Evolutionary conservation across 1,140 invertebrate genomes (phyloP).

Genomic region (Scaptomyza hsui): DNA sequence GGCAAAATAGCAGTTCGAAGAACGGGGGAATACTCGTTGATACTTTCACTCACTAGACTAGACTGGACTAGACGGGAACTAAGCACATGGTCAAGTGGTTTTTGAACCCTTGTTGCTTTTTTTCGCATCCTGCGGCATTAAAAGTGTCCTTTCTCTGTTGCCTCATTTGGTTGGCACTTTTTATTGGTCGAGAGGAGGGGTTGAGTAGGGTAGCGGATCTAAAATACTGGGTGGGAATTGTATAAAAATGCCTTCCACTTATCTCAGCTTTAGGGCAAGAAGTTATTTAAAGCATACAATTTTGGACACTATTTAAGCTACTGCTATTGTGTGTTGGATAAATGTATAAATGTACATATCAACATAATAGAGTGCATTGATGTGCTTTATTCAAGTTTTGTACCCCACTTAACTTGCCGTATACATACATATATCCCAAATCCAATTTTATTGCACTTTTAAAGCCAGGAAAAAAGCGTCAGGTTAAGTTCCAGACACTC

Average conservation of each 20-base stretch:
- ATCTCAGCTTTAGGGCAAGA: neutral
- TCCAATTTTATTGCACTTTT: neutral
- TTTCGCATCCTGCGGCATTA: slow-evolving; percentile 10
- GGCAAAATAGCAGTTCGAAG: slow-evolving; percentile 29
- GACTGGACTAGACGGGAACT: neutral
- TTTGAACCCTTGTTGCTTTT: neutral
- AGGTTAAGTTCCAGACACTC: too few relatives aligned
- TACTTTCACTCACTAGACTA: slow-evolving; percentile 6
- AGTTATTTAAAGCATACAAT: too few relatives aligned
- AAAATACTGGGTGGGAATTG: too few relatives aligned
- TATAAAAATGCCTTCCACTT: slow-evolving; percentile 8
- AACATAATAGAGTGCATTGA: too few relatives aligned
- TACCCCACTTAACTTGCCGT: too few relatives aligned
- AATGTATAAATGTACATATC: too few relatives aligned
- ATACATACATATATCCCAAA: too few relatives aligned
- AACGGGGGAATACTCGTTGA: neutral
- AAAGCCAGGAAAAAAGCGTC: too few relatives aligned
- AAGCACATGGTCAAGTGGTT: neutral
- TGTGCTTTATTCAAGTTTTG: too few relatives aligned
- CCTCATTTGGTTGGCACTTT: slow-evolving; percentile 43
- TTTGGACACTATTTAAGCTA: too few relatives aligned
- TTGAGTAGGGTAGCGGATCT: neutral
- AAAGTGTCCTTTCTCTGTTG: slow-evolving; percentile 17
- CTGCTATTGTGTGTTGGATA: too few relatives aligned
- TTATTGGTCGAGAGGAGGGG: slow-evolving; percentile 12